Percentiles rank a stretch among this genome's conserved stretches.
These are phyloP conservation scores for Acanthosepion pharaonis DNA, from an alignment of 2,888 invertebrate genomes.

Conservation along the genomic window DNA sequence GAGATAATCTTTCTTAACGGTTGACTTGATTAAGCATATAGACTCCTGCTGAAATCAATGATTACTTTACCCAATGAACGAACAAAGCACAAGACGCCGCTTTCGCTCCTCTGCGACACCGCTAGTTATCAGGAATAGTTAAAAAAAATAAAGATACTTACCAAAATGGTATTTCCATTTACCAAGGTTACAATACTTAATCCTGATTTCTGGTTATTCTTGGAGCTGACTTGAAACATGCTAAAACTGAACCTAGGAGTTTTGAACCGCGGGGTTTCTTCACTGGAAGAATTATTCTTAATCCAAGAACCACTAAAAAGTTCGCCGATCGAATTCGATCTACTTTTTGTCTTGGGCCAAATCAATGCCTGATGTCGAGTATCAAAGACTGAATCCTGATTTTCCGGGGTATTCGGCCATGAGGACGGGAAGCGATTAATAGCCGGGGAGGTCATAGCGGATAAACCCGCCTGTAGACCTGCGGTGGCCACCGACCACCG, in stretches of 20 bases:
- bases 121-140: too few relatives aligned
- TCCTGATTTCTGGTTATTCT: background rate
- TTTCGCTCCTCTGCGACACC: too few relatives aligned
- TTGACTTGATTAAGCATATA: too few relatives aligned
- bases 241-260: background rate
- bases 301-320: background rate
- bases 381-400: background rate
- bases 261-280: background rate
- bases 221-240: background rate
- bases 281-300: background rate
- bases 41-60: too few relatives aligned
- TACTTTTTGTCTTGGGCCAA: background rate
- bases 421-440: background rate
- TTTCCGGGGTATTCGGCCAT: background rate
- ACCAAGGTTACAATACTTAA: background rate
- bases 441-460: background rate
- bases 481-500: background rate
- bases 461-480: background rate
- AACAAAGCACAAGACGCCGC: too few relatives aligned
- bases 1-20: too few relatives aligned
- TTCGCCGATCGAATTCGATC: background rate
- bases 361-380: background rate
- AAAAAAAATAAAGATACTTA: background rate
- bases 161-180: slow-evolving; percentile 33
- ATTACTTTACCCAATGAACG: too few relatives aligned